A percentile compares a stretch with the other conserved stretches of the same genome.
Conservation (phyloP, 2,888 invertebrate species). For the Lepeophtheirus nordmannii region DNA sequence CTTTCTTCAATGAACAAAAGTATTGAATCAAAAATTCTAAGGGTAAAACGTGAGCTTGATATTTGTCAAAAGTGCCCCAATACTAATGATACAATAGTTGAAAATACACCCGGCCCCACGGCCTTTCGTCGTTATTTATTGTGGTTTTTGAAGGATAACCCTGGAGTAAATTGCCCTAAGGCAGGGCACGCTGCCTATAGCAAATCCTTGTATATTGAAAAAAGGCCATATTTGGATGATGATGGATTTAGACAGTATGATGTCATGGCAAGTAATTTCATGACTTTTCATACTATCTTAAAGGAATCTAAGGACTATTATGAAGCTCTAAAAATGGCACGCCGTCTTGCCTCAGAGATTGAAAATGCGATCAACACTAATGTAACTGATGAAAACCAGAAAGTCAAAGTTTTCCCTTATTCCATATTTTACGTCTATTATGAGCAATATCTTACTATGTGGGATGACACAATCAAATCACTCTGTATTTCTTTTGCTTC, state of each 20-base stretch:
- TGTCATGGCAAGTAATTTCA: constrained; percentile 56
- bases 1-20: not conserved
- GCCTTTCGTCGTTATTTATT: not conserved
- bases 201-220: too few relatives aligned
- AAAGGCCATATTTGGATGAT: not conserved
- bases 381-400: constrained; percentile 32
- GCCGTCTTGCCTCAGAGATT: constrained; percentile 57
- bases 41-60: too few relatives aligned
- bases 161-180: constrained; percentile 44
- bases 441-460: constrained; percentile 83
- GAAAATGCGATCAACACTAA: constrained; percentile 49
- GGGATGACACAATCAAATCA: constrained; percentile 64
- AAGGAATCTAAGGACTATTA: constrained; percentile 67
- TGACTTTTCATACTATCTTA: constrained; percentile 74
- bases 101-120: not conserved
- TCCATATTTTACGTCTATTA: constrained; percentile 84
- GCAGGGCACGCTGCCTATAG: not conserved
- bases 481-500: constrained; percentile 72
- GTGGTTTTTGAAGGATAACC: constrained; percentile 63
- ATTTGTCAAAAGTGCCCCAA: not conserved
- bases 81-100: not conserved
- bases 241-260: constrained; percentile 5
- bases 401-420: constrained; percentile 53
- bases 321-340: constrained; percentile 55
- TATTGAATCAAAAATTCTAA: too few relatives aligned